A percentile compares a stretch with the other conserved stretches of the same genome.
phyloP scores from a whole-genome alignment of 2,113 vertebrate species.

The Colinus virginianus region DNA sequence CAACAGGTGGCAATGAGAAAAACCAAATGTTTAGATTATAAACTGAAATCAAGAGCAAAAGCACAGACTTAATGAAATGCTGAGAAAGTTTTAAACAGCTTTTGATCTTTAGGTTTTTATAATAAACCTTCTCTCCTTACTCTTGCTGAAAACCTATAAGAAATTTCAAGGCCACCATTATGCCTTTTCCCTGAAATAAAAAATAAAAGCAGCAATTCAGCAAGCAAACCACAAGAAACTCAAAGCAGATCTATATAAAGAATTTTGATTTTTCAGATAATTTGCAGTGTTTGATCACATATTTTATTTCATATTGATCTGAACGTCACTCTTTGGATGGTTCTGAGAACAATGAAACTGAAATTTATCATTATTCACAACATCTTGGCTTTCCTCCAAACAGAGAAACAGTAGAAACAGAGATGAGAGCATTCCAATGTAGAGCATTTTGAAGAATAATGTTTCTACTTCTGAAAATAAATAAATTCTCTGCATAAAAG shows the following conservation, averaged over 20 bases:
- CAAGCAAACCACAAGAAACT: neutral
- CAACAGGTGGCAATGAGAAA: constrained; percentile 21
- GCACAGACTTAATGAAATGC: neutral
- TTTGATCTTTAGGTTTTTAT: neutral
- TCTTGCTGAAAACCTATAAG: neutral
- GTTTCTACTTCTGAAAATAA: neutral
- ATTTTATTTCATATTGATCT: constrained; percentile 23
- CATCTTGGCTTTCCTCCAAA: neutral
- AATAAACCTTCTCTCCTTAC: neutral
- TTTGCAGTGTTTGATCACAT: neutral
- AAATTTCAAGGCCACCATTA: neutral
- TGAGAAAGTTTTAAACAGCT: constrained; percentile 4
- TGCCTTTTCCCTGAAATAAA: neutral
- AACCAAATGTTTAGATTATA: neutral
- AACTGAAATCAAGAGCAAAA: constrained; percentile 27
- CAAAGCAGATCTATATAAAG: neutral
- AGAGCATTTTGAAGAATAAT: constrained; percentile 25
- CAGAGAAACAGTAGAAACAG: neutral
- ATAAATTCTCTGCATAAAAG: neutral
- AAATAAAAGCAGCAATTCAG: neutral
- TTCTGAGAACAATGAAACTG: neutral
- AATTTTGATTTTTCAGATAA: neutral
- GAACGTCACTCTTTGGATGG: neutral
- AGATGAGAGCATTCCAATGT: neutral
- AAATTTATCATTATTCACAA: constrained; percentile 7